Evolutionary conservation across 1,140 invertebrate species (phyloP).

Genomic region (Tyrophagus putrescentiae): DNA sequence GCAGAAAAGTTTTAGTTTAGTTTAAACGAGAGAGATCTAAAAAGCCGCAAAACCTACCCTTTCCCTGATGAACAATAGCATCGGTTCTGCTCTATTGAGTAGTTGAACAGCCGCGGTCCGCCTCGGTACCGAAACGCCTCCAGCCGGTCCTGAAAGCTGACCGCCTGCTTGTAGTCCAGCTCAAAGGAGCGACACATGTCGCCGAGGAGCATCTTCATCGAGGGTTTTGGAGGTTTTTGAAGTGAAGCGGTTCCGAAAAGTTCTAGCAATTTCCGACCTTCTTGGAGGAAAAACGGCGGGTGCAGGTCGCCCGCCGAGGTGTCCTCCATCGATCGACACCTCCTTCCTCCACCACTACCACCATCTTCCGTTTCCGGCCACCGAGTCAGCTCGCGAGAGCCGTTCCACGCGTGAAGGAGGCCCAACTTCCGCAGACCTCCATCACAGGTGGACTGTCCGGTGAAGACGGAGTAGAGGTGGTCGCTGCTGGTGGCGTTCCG

Average conservation of each 20-base stretch:
- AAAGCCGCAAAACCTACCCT: slow-evolving; percentile 1
- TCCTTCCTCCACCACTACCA: no score
- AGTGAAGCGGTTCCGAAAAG: not conserved
- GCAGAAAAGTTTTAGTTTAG: no score
- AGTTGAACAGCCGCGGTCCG: slow-evolving; percentile 8
- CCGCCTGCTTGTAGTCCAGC: not conserved
- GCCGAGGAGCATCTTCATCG: slow-evolving; percentile 19
- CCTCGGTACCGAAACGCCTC: slow-evolving; percentile 16
- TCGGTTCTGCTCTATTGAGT: slow-evolving; percentile 15
- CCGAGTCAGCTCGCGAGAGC: slow-evolving; percentile 21
- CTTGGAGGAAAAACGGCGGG: slow-evolving; percentile 3
- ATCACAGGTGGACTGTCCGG: no score
- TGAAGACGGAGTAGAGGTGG: slow-evolving; percentile 31
- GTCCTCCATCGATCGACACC: slow-evolving; percentile 11
- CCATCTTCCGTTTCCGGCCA: no score
- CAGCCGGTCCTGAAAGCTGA: not conserved
- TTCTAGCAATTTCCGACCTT: not conserved
- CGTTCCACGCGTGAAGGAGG: slow-evolving; percentile 34
- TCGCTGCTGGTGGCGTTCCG: slow-evolving; percentile 27
- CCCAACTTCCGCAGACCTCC: slow-evolving; percentile 30
- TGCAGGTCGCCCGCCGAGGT: slow-evolving; percentile 19
- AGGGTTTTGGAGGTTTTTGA: not conserved
- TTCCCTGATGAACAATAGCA: slow-evolving; percentile 18
- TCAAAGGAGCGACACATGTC: slow-evolving; percentile 22
- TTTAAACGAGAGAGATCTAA: no score